Conservation (phyloP, 2,888 invertebrate species). For the Trachelus stipa region DNA sequence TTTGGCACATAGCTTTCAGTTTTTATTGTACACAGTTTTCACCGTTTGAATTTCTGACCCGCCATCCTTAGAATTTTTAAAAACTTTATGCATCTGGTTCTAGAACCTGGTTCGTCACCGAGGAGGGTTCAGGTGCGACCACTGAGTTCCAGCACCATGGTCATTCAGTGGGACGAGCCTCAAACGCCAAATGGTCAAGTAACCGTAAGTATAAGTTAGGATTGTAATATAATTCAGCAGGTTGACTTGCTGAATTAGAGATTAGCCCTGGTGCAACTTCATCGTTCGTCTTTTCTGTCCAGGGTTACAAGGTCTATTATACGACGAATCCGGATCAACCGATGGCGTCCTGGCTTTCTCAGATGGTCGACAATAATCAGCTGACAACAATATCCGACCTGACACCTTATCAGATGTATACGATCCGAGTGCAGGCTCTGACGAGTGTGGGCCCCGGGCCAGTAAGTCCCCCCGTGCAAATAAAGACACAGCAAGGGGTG, state of each 20-base stretch:
- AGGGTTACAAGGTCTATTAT: conserved; percentile 98
- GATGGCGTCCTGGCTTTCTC: conserved; percentile 91
- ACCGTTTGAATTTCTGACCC: neutral
- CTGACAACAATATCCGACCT: conserved; percentile 93
- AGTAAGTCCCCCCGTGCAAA: conserved; percentile 94
- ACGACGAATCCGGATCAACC: conserved; percentile 89
- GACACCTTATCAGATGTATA: conserved; percentile 92
- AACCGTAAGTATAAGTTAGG: conserved; percentile 75
- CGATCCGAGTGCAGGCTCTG: conserved; percentile 92
- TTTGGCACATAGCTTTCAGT: conserved; percentile 3
- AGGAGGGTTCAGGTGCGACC: conserved; percentile 94
- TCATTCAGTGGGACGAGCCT: conserved; percentile 98
- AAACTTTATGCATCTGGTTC: conserved; percentile 34
- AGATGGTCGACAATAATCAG: conserved; percentile 93
- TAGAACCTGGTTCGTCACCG: conserved; percentile 97
- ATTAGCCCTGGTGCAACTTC: neutral
- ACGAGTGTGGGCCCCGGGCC: conserved; percentile 97
- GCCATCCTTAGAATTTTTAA: neutral
- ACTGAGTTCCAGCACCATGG: conserved; percentile 94
- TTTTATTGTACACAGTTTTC: neutral
- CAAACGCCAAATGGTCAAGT: conserved; percentile 98
- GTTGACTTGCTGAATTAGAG: neutral
- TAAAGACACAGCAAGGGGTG: conserved; percentile 98
- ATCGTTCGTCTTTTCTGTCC: conserved; percentile 33
- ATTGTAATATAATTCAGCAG: neutral